Evolutionary conservation across 1,140 invertebrate species (phyloP), one percentile per base, ranked within the genome.

Genomic region (Augochlora pura): DNA sequence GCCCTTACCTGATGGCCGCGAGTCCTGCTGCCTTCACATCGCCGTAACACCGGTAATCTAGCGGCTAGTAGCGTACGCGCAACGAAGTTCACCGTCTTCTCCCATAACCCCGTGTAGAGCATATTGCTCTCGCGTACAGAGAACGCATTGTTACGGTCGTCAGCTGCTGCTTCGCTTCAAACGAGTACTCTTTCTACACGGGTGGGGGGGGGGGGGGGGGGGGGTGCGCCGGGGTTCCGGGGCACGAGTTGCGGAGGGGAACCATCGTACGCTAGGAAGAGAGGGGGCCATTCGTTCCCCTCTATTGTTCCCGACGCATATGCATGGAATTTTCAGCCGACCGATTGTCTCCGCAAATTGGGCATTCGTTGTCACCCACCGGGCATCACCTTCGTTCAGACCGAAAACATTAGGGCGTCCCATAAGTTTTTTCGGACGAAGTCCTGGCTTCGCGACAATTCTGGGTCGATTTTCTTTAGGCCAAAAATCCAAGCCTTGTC

Each of bases 131-230:
- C 79, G 71, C 76, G 70, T 60, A 49, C 72, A 73, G 68, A 52
- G 77, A 75, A 82, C 52, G 86, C 52, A 87, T 87, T 87, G 83
- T 87, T 87, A 85, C 86, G 83, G 70, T 71, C 86, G 83, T 87
- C 86, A 87, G 86, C 86, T 87, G 86, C 86, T 85, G 80, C 81
- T 81, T 67, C 60, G 83, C 69, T 85, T 66, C 63, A 46, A 85
- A 78, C 77, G 67, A 79, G 65, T 73, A 80, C 70, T 49, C 46
- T 70, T 46, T 72, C 64, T 52, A n/a, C 63, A 25, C 25, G 39
- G 60, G 57, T 77, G 49, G 76, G 76, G 68, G 54, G 39, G 54
- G 76, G 76, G 68, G 54, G 39, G 54, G 4, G 60, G 76, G 76
- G 76, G 57, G 39, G 54, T 49, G 46, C 39, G 38, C 25, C 32